Evolutionary conservation across 2,797 vertebrate genomes (phyloP).

Genomic region (Apodemus agrarius): DNA sequence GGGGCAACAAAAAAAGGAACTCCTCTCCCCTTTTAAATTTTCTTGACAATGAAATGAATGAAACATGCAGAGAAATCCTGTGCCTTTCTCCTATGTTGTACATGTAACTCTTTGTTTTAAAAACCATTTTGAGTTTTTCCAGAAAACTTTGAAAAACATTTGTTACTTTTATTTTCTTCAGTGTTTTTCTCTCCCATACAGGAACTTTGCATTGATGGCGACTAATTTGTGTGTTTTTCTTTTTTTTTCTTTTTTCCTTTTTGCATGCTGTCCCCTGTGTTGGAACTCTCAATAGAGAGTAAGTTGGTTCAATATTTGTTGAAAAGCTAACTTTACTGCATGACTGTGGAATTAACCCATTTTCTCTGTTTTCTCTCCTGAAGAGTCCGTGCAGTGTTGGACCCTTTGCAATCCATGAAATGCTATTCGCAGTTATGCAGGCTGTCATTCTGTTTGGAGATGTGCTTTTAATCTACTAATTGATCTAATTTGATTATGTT

Average conservation of each 20-base stretch:
- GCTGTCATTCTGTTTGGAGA: slow-evolving; percentile 86
- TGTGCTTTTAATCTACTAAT: slow-evolving; percentile 90
- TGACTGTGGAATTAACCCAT: slow-evolving; percentile 90
- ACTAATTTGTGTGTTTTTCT: slow-evolving; percentile 94
- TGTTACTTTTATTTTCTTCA: slow-evolving; percentile 83
- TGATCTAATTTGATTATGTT: slow-evolving; percentile 88
- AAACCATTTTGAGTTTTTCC: slow-evolving; percentile 76
- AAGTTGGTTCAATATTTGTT: slow-evolving; percentile 94
- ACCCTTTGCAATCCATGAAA: slow-evolving; percentile 87
- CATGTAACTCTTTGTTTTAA: slow-evolving; percentile 76
- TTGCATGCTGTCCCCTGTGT: slow-evolving; percentile 95
- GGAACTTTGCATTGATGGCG: slow-evolving; percentile 88
- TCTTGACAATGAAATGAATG: slow-evolving; percentile 32
- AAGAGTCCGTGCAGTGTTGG: slow-evolving; percentile 88
- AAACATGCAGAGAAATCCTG: slow-evolving; percentile 51
- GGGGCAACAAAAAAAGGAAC: not conserved
- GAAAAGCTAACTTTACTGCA: slow-evolving; percentile 90
- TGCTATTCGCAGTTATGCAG: slow-evolving; percentile 84
- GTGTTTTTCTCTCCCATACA: slow-evolving; percentile 86
- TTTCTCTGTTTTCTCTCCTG: slow-evolving; percentile 86
- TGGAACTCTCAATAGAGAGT: slow-evolving; percentile 98
- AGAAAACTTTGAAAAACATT: slow-evolving; percentile 82
- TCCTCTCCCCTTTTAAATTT: slow-evolving; percentile 13
- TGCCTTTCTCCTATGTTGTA: slow-evolving; percentile 64
- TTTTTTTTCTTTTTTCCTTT: slow-evolving; percentile 87